These are phyloP conservation scores for Imbricaverruca yamaguchii DNA, from an alignment of 2,888 invertebrate species.

Conservation along the genomic window DNA sequence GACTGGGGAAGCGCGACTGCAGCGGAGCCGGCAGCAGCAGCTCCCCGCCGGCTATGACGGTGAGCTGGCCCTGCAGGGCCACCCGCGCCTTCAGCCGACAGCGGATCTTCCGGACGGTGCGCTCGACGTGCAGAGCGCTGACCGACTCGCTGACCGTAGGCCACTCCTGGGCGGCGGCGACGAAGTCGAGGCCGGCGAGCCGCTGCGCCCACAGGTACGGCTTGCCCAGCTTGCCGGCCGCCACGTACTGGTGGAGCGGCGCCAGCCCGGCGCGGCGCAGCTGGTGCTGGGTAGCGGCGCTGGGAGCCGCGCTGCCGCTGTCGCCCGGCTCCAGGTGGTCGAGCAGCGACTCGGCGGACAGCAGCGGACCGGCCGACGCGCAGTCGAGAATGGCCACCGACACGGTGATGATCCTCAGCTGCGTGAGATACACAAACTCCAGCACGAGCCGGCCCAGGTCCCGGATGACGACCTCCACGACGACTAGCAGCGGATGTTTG, in stretches of 20 bases:
- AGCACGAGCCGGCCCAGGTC: neutral
- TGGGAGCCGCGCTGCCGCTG: slow-evolving; percentile 69
- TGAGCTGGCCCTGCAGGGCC: slow-evolving; percentile 30
- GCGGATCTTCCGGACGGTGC: slow-evolving; percentile 29
- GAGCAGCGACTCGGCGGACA: slow-evolving; percentile 64
- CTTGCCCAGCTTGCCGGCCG: slow-evolving; percentile 55
- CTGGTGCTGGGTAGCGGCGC: slow-evolving; percentile 68
- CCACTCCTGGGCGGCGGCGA: slow-evolving; percentile 27
- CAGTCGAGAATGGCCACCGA: neutral
- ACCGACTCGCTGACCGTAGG: slow-evolving; percentile 25
- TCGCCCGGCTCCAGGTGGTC: slow-evolving; percentile 67
- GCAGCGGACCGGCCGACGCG: slow-evolving; percentile 51
- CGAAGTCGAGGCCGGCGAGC: slow-evolving; percentile 77
- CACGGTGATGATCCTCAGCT: neutral
- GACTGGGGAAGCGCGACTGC: neutral
- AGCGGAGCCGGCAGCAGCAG: neutral
- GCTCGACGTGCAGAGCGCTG: slow-evolving; percentile 32
- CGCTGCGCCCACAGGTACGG: slow-evolving; percentile 88
- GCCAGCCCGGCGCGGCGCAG: slow-evolving; percentile 44
- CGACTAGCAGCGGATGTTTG: neutral
- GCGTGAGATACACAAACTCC: neutral
- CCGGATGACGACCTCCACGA: neutral
- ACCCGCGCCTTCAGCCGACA: slow-evolving; percentile 30
- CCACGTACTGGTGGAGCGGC: neutral
- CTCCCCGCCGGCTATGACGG: neutral